Conservation (phyloP, 2,113 vertebrate genomes). For the Sander lucioperca region DNA sequence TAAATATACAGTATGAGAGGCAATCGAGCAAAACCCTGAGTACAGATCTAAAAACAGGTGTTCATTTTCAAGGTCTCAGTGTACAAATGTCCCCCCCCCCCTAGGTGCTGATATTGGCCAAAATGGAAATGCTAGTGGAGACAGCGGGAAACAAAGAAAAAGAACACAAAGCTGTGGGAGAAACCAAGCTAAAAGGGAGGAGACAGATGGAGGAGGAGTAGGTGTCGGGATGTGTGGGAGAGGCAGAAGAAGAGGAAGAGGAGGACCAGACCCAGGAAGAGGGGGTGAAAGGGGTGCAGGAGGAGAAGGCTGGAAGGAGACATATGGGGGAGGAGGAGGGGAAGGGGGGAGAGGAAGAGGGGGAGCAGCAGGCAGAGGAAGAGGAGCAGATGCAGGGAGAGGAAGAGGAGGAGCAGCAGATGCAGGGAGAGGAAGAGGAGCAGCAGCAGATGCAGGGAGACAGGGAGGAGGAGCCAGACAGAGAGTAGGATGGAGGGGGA, state of each 20-base stretch:
- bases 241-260: background rate
- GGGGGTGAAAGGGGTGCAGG: slow-evolving; percentile 12
- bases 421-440: background rate
- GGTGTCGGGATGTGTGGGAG: background rate
- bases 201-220: background rate
- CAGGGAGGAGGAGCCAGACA: background rate
- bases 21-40: slow-evolving; percentile 7
- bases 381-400: background rate
- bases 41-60: background rate
- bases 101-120: slow-evolving; percentile 37
- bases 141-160: slow-evolving; percentile 1
- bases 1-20: slow-evolving; percentile 3
- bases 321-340: background rate
- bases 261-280: background rate
- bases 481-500: background rate
- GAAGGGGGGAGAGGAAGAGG: background rate
- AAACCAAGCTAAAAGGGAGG: slow-evolving; percentile 12
- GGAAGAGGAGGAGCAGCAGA: background rate
- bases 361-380: background rate
- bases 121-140: slow-evolving; percentile 14
- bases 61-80: slow-evolving; percentile 1
- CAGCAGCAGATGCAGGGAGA: slow-evolving; percentile 36
- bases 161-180: slow-evolving; percentile 1
- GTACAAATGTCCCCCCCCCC: background rate
- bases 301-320: background rate